Base-by-base conservation (phyloP, 2,797 vertebrate species). In the Pseudopleuronectes americanus region DNA sequence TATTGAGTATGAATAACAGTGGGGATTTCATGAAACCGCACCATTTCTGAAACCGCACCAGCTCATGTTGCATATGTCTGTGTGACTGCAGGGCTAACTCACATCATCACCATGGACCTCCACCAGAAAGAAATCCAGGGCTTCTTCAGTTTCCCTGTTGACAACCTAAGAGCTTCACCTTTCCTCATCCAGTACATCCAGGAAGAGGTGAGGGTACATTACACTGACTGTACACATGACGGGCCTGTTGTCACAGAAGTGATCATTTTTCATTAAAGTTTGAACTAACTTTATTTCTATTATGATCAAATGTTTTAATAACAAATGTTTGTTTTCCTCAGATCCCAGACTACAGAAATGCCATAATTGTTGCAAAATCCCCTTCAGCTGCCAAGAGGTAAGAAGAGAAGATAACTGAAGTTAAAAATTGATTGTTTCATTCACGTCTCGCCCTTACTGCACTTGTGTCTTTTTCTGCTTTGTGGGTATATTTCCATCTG, bases 61-160 rank as follows among this genome's bases (percentile, higher is more conserved):
- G 4, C 16, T 59, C 1, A 1, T 31, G 21, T 22, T 0, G 12
- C 21, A 8, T 19, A 4, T 57, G 26, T 74, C 1, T 68, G 31
- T 79, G n/a, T 0, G 38, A 19, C 65, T 81, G 38, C 91, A 99
- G 98, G 98, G 61, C 90, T 99, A 70, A 96, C 96, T 43, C 98
- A 99, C 85, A 97, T 99, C 79, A 99, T 99, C 91, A 99, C 98
- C n/a, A 97, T 99, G 98, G 98, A 99, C 82, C 96, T 99, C 66
- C 98, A 99, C 80, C 98, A 99, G 85, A 99, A 99, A 87, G 98
- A 99, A 90, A 99, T 99, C 74, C 98, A 99, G 88, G 98, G 98
- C 77, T 99, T 99, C 94, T 99, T 99, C 91, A 97, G 92, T 83
- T 97, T 99, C 81, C 98, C 98, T 0, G 96, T 99, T 54, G 98